phyloP scores from a whole-genome alignment of 2,888 invertebrate genomes.

The Polietes domitor region DNA sequence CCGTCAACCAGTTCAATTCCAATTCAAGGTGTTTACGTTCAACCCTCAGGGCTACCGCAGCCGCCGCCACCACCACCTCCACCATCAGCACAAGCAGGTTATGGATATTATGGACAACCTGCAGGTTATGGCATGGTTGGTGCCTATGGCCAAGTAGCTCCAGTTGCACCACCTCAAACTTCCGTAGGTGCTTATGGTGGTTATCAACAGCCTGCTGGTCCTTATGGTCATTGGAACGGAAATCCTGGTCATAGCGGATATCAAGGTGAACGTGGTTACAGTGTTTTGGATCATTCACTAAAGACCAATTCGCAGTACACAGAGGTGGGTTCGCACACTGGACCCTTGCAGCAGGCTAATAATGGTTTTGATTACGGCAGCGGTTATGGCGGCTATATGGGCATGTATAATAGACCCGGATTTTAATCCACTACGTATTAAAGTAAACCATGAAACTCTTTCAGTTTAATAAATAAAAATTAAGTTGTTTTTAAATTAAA shows the following conservation, averaged over 20 bases:
- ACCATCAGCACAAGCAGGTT: not conserved
- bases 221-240: not conserved
- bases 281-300: conserved; percentile 35
- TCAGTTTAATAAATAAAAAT: too few relatives aligned
- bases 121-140: not conserved
- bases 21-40: not conserved
- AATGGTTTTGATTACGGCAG: conserved; percentile 34
- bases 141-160: not conserved
- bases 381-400: conserved; percentile 46
- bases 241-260: conserved; percentile 5
- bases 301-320: conserved; percentile 49
- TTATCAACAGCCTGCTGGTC: not conserved
- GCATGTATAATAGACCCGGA: conserved; percentile 48
- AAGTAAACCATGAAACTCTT: too few relatives aligned
- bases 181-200: not conserved
- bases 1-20: not conserved
- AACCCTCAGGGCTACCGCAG: not conserved
- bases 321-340: conserved; percentile 46
- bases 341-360: conserved; percentile 32
- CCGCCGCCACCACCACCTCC: not conserved
- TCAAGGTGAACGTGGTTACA: conserved; percentile 38
- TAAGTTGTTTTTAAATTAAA: too few relatives aligned
- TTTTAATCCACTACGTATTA: too few relatives aligned
- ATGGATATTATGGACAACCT: not conserved
- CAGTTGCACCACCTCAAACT: not conserved